Evolutionary conservation across 2,113 vertebrate genomes (phyloP).

Genomic region (Catagonus wagneri): DNA sequence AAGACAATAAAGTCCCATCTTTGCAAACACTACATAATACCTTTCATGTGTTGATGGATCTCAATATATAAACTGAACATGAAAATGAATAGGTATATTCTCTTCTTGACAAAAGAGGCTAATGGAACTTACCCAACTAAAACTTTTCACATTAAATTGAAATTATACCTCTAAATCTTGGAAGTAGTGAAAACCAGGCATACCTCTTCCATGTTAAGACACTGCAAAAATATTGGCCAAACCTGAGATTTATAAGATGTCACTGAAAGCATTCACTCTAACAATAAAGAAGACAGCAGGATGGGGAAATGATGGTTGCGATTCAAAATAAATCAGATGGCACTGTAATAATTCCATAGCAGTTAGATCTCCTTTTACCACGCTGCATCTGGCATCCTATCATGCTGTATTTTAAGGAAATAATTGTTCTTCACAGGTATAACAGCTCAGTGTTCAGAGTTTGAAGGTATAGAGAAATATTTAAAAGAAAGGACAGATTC

Average conservation of each 20-base stretch:
- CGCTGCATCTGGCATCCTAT: background rate
- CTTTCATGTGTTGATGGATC: slow-evolving; percentile 61
- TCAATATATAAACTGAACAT: slow-evolving; percentile 76
- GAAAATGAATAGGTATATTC: slow-evolving; percentile 79
- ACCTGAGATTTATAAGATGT: slow-evolving; percentile 70
- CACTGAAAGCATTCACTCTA: slow-evolving; percentile 62
- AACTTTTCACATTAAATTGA: slow-evolving; percentile 72
- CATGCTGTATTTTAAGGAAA: slow-evolving; percentile 19
- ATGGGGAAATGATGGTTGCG: slow-evolving; percentile 61
- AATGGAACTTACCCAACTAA: slow-evolving; percentile 69
- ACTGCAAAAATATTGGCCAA: slow-evolving; percentile 74
- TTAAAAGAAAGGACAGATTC: background rate
- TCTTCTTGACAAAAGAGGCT: slow-evolving; percentile 74
- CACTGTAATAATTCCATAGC: slow-evolving; percentile 26
- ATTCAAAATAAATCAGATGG: slow-evolving; percentile 74
- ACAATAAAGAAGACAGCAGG: slow-evolving; percentile 66
- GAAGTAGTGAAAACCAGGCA: slow-evolving; percentile 49
- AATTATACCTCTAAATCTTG: slow-evolving; percentile 72
- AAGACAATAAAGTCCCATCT: slow-evolving; percentile 64
- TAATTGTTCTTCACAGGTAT: slow-evolving; percentile 40
- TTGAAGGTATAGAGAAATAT: slow-evolving; percentile 28
- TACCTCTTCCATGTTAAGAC: slow-evolving; percentile 54
- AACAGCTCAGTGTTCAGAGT: background rate
- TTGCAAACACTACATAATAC: slow-evolving; percentile 60
- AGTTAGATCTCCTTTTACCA: slow-evolving; percentile 22